Percentiles rank a stretch among this genome's conserved stretches.
Evolutionary conservation across 2,888 invertebrate species (phyloP).

Genomic region (Metacarcinus magister): DNA sequence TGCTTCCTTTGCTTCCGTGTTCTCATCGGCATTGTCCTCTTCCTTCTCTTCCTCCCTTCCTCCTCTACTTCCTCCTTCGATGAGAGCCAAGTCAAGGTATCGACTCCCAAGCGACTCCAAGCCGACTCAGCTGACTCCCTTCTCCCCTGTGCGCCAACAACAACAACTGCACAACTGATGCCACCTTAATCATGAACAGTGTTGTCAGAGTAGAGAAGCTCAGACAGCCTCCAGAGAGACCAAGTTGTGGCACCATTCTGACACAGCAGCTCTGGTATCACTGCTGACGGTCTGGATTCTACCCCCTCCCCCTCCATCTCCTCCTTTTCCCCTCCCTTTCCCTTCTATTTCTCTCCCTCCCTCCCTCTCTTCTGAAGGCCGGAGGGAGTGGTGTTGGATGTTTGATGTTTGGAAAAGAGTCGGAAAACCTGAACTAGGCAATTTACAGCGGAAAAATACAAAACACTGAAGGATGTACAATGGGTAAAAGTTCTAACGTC

Average conservation of each 20-base stretch:
- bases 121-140: neutral
- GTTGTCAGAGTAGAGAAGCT: neutral
- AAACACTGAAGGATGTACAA: conserved; percentile 6
- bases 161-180: neutral
- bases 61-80: neutral
- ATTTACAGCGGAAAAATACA: neutral
- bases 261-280: neutral
- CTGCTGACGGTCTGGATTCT: neutral
- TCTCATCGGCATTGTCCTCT: neutral
- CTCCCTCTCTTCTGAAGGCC: neutral
- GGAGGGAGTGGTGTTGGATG: neutral
- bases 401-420: conserved; percentile 40
- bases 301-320: neutral
- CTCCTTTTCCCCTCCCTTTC: neutral
- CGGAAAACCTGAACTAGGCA: conserved; percentile 30
- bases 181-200: conserved; percentile 26
- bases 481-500: neutral
- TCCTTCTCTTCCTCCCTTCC: neutral
- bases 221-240: neutral
- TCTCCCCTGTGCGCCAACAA: neutral
- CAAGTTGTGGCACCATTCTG: neutral
- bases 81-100: neutral
- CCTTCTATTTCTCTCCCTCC: neutral
- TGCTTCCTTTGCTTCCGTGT: neutral
- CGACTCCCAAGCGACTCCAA: neutral